Percentiles rank a stretch among this genome's conserved stretches.
Evolutionary conservation across 2,113 vertebrate species (phyloP).

Genomic region (Microcebus jonahi): DNA sequence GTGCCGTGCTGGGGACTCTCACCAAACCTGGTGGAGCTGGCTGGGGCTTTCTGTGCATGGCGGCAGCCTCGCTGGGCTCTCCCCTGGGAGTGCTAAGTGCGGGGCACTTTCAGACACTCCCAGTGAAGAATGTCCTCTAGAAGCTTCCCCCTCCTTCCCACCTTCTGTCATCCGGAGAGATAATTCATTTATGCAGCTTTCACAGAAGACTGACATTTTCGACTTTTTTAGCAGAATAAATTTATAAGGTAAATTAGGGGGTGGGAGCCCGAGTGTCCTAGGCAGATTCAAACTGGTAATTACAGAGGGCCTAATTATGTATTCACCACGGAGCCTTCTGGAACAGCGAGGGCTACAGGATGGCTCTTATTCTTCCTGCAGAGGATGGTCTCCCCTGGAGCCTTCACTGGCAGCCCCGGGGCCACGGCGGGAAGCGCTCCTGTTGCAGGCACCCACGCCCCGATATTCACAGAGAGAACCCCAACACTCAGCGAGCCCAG

Average conservation of each 20-base stretch:
- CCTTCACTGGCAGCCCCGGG: background rate
- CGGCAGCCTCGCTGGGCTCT: background rate
- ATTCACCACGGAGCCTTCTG: slow-evolving; percentile 70
- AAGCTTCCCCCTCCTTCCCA: slow-evolving; percentile 68
- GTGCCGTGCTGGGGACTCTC: background rate
- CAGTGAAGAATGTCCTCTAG: slow-evolving; percentile 47
- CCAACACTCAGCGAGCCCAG: background rate
- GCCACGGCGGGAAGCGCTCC: rapidly evolving
- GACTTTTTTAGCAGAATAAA: slow-evolving; percentile 78
- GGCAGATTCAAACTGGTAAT: slow-evolving; percentile 78
- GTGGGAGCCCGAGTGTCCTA: slow-evolving; percentile 76
- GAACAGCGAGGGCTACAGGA: slow-evolving; percentile 34
- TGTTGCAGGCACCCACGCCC: rapidly evolving
- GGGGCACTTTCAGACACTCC: background rate
- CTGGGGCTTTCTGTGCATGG: rapidly evolving
- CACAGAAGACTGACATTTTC: slow-evolving; percentile 78
- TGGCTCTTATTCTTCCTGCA: background rate
- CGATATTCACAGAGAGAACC: background rate
- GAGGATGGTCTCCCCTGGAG: slow-evolving; percentile 9
- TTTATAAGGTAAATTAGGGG: slow-evolving; percentile 83
- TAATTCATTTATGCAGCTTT: slow-evolving; percentile 73
- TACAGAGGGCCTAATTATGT: slow-evolving; percentile 74
- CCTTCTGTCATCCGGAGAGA: slow-evolving; percentile 71
- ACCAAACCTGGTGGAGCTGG: background rate
- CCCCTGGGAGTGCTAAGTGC: background rate